Evolutionary conservation across 1,140 invertebrate genomes (phyloP).

Genomic region (Frieseomelitta varia): DNA sequence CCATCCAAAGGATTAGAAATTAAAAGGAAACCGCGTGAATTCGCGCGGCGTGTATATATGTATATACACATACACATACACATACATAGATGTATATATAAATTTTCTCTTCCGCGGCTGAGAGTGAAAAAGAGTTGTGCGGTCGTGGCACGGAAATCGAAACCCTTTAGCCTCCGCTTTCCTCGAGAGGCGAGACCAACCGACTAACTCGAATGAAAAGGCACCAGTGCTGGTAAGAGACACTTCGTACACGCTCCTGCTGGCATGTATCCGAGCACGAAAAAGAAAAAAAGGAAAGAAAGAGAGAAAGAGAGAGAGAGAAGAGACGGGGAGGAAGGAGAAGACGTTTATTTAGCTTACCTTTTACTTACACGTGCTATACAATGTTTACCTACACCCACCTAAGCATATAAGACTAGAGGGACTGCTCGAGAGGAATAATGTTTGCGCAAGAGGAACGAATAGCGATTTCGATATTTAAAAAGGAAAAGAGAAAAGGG

Average conservation of each 20-base stretch:
- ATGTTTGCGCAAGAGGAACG: conserved; percentile 65
- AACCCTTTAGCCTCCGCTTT: conserved; percentile 51
- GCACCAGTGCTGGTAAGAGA: conserved; percentile 56
- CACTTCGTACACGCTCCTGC: conserved; percentile 57
- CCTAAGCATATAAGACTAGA: conserved; percentile 73
- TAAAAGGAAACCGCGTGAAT: conserved; percentile 8
- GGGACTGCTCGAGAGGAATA: conserved; percentile 67
- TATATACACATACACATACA: too few species aligned
- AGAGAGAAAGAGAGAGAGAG: conserved; percentile 25
- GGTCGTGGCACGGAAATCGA: conserved; percentile 41
- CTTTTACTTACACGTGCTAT: conserved; percentile 75
- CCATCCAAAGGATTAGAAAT: conserved; percentile 32
- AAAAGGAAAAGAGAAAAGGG: conserved; percentile 26
- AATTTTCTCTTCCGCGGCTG: conserved; percentile 1
- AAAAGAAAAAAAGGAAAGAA: conserved; percentile 20
- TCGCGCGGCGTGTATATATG: conserved; percentile 15
- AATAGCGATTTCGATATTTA: conserved; percentile 63
- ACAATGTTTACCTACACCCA: conserved; percentile 78
- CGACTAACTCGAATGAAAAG: conserved; percentile 63
- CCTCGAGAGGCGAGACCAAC: conserved; percentile 55
- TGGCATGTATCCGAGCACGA: conserved; percentile 50
- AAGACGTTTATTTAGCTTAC: conserved; percentile 75
- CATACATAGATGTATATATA: conserved; percentile 2
- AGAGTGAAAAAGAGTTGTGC: conserved; percentile 38
- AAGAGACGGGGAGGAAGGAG: conserved; percentile 20